Evolutionary conservation across 2,113 vertebrate species (phyloP).

Genomic region (Platanista minor): DNA sequence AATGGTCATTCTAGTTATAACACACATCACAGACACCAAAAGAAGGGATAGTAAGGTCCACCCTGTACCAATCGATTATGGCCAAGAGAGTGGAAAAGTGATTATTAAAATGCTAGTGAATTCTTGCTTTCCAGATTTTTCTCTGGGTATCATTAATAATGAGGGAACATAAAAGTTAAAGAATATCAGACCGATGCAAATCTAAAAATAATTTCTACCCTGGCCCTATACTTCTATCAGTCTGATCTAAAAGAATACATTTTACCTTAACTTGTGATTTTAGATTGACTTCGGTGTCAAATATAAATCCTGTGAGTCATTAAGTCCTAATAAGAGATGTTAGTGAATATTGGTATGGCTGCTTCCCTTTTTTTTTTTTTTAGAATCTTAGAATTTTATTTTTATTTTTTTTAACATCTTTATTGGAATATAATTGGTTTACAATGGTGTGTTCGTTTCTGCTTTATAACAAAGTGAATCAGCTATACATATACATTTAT

Average conservation of each 20-base stretch:
- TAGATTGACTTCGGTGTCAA: constrained; percentile 39
- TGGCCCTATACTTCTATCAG: neutral
- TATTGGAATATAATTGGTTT: no score
- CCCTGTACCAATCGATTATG: neutral
- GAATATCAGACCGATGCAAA: neutral
- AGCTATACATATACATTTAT: no score
- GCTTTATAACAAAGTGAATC: no score
- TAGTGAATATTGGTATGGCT: constrained; percentile 63
- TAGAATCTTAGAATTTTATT: no score
- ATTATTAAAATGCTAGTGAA: neutral
- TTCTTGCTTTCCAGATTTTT: neutral
- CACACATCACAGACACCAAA: neutral
- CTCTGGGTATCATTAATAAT: neutral
- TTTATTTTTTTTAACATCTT: no score
- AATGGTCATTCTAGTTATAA: neutral
- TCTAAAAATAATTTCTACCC: constrained; percentile 5
- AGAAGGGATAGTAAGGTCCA: neutral
- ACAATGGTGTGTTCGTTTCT: no score
- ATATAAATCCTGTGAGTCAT: constrained; percentile 47
- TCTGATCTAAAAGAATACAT: constrained; percentile 11
- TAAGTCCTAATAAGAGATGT: constrained; percentile 58
- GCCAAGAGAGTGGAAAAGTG: neutral
- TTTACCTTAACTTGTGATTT: constrained; percentile 47
- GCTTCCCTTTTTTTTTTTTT: constrained; percentile 39
- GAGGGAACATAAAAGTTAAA: neutral